Conservation (phyloP, 1,140 invertebrate genomes). For the Arion vulgaris region DNA sequence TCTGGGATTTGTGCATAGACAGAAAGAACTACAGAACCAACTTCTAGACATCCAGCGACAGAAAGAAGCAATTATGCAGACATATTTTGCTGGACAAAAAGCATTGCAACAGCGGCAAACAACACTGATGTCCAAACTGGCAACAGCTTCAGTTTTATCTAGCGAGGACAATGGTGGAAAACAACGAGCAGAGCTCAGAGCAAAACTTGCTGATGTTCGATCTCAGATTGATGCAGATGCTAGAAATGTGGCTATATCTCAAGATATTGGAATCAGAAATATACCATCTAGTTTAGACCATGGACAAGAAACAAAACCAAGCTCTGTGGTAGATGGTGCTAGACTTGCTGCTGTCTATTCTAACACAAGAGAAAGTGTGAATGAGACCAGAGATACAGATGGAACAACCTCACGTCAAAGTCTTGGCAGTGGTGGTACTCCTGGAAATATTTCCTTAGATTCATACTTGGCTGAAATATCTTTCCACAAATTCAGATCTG, state of each 20-base stretch:
- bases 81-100: slow-evolving; percentile 54
- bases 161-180: background rate
- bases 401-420: slow-evolving; percentile 12
- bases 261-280: background rate
- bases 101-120: slow-evolving; percentile 45
- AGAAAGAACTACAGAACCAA: slow-evolving; percentile 55
- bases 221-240: background rate
- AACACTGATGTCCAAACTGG: slow-evolving; percentile 45
- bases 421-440: background rate
- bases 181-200: background rate
- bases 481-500: slow-evolving; percentile 17
- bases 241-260: background rate
- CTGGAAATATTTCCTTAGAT: slow-evolving; percentile 14
- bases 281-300: background rate
- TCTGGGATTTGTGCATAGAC: slow-evolving; percentile 50
- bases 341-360: background rate
- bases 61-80: slow-evolving; percentile 59
- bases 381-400: background rate
- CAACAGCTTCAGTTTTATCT: background rate
- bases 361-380: background rate
- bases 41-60: slow-evolving; percentile 61
- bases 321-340: background rate
- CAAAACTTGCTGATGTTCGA: background rate
- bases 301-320: background rate
- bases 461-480: slow-evolving; percentile 35